A percentile compares a stretch with the other conserved stretches of the same genome.
Conservation (phyloP, 2,888 invertebrate species). For the Drosophila differens region DNA sequence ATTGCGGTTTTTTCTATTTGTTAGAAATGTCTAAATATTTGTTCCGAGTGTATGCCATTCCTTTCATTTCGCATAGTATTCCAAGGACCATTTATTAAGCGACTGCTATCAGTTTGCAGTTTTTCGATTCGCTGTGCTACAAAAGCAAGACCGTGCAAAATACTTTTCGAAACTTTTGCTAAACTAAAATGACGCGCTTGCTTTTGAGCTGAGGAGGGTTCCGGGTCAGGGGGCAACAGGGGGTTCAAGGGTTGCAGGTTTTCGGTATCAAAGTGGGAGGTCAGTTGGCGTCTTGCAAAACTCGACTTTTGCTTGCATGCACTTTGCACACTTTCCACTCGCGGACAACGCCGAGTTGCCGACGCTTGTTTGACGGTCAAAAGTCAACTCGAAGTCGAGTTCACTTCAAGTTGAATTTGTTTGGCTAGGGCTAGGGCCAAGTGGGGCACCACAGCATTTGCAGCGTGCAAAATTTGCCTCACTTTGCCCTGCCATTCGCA, state of each 20-base stretch:
- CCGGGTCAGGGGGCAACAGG: not conserved
- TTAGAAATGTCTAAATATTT: not conserved
- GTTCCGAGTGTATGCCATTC: slow-evolving; percentile 1
- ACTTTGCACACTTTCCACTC: slow-evolving; percentile 62
- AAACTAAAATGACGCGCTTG: slow-evolving; percentile 55
- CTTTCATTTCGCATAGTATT: slow-evolving; percentile 28
- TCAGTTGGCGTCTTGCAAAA: slow-evolving; percentile 74
- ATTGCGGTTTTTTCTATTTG: not conserved
- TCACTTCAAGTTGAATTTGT: slow-evolving; percentile 81
- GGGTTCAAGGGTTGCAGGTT: slow-evolving; percentile 27
- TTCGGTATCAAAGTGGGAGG: slow-evolving; percentile 58
- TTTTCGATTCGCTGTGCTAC: slow-evolving; percentile 1
- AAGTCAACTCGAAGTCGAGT: slow-evolving; percentile 81
- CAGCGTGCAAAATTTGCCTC: slow-evolving; percentile 7
- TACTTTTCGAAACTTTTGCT: slow-evolving; percentile 73
- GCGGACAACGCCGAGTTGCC: slow-evolving; percentile 51
- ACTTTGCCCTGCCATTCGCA: slow-evolving; percentile 11
- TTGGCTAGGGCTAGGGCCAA: slow-evolving; percentile 68
- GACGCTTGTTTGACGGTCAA: slow-evolving; percentile 79
- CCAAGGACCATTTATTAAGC: slow-evolving; percentile 68
- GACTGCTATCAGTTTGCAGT: slow-evolving; percentile 69
- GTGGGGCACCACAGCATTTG: slow-evolving; percentile 42
- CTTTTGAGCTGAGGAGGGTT: not conserved
- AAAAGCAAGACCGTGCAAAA: slow-evolving; percentile 58
- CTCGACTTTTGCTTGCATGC: slow-evolving; percentile 80